These are phyloP conservation scores for Rhogogaster chlorosoma DNA, from an alignment of 2,888 invertebrate species.

Conservation along the genomic window DNA sequence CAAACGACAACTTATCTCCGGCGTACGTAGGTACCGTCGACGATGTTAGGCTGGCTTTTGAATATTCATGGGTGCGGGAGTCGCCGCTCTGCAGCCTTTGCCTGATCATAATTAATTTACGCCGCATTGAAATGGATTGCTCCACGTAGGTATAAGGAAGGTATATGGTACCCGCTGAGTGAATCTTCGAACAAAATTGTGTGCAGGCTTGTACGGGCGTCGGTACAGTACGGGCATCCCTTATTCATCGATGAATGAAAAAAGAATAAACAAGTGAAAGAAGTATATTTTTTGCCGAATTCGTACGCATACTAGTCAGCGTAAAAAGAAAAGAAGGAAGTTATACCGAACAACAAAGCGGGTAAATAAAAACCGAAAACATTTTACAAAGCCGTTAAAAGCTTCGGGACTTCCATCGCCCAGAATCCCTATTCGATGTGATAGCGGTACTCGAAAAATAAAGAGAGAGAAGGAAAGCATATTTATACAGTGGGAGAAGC, in stretches of 20 bases:
- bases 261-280: not conserved
- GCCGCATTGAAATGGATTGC: constrained; percentile 38
- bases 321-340: not conserved
- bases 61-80: constrained; percentile 43
- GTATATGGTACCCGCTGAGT: not conserved
- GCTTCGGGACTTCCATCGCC: not conserved
- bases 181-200: not conserved
- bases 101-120: constrained; percentile 43
- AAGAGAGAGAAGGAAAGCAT: not conserved
- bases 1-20: constrained; percentile 46
- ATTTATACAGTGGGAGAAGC: constrained; percentile 40
- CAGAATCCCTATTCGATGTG: not conserved
- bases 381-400: not conserved
- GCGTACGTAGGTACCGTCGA: constrained; percentile 22
- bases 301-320: not conserved
- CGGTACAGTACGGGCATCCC: not conserved
- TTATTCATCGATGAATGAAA: not conserved
- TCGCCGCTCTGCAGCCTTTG: constrained; percentile 29
- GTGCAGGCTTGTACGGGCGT: not conserved
- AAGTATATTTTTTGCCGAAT: not conserved
- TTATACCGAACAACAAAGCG: not conserved
- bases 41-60: constrained; percentile 29
- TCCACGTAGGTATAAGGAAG: not conserved
- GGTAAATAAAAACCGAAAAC: not conserved
- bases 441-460: not conserved